These are phyloP conservation scores for Hydriomena furcata DNA, from an alignment of 2,888 invertebrate genomes.

Conservation along the genomic window DNA sequence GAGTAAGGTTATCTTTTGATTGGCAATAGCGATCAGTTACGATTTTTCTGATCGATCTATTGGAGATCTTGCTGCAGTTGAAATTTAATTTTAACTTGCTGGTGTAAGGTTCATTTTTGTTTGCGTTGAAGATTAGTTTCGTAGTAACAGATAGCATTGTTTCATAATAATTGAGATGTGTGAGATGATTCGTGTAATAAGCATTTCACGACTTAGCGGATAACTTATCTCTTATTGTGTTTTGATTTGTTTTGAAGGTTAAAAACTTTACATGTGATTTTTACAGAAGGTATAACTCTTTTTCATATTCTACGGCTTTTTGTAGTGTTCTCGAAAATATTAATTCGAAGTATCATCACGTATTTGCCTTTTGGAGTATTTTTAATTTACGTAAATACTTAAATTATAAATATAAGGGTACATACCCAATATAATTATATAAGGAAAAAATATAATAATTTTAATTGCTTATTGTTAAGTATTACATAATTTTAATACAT, in stretches of 20 bases:
- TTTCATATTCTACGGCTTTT: too few relatives aligned
- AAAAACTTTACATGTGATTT: too few relatives aligned
- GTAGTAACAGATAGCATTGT: constrained; percentile 66
- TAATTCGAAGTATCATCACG: too few relatives aligned
- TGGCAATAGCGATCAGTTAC: constrained; percentile 33
- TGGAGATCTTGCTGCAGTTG: constrained; percentile 15
- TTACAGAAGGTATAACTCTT: too few relatives aligned
- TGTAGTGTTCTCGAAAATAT: too few relatives aligned
- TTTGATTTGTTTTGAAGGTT: constrained; percentile 19
- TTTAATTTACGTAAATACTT: too few relatives aligned
- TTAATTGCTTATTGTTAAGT: too few relatives aligned
- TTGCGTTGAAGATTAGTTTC: constrained; percentile 23
- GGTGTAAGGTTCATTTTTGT: constrained; percentile 42
- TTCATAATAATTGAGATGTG: constrained; percentile 73
- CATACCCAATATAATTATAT: too few relatives aligned
- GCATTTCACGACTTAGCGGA: constrained; percentile 54
- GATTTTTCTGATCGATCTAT: constrained; percentile 35
- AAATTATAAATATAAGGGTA: too few relatives aligned
- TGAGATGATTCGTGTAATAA: constrained; percentile 61
- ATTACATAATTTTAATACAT: too few relatives aligned
- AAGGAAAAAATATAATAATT: too few relatives aligned
- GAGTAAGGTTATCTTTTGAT: constrained; percentile 43
- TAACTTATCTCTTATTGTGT: constrained; percentile 35
- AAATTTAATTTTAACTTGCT: constrained; percentile 35
- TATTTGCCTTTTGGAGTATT: too few relatives aligned